Percentiles rank a stretch among this genome's conserved stretches.
Evolutionary conservation across 1,140 invertebrate genomes (phyloP).

Genomic region (Euglossa dilemma): DNA sequence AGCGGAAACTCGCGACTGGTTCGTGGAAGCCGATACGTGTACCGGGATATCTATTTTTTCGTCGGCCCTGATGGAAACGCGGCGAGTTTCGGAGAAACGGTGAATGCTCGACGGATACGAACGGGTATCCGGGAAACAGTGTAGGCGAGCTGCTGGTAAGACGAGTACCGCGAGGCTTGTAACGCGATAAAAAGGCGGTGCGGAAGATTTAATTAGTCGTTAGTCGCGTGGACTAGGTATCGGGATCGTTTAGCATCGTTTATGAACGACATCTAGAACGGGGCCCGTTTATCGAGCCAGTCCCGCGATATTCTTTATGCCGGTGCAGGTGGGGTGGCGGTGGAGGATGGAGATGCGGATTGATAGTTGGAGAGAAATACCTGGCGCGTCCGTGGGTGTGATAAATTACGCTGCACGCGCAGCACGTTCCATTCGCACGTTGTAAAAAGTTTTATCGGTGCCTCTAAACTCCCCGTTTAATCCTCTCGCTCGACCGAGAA

Average conservation of each 20-base stretch:
- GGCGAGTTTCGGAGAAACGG: neutral
- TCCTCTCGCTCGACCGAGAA: neutral
- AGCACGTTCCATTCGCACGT: slow-evolving; percentile 12
- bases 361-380: slow-evolving; percentile 35
- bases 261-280: slow-evolving; percentile 19
- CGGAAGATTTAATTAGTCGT: slow-evolving; percentile 14
- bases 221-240: neutral
- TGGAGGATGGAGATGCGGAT: neutral
- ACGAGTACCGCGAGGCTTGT: too few relatives aligned
- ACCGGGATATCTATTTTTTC: neutral
- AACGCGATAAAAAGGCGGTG: neutral
- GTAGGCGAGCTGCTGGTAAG: neutral
- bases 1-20: slow-evolving; percentile 51
- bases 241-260: slow-evolving; percentile 18
- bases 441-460: slow-evolving; percentile 8
- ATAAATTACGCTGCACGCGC: slow-evolving; percentile 31
- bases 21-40: slow-evolving; percentile 32
- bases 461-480: neutral
- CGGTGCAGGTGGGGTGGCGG: neutral
- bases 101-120: too few relatives aligned
- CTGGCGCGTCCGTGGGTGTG: slow-evolving; percentile 36
- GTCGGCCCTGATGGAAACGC: neutral
- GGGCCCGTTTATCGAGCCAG: slow-evolving; percentile 19
- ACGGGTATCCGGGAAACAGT: neutral
- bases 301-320: neutral